These are phyloP conservation scores for Polypedilum pembai DNA, from an alignment of 1,140 invertebrate species.

Conservation along the genomic window DNA sequence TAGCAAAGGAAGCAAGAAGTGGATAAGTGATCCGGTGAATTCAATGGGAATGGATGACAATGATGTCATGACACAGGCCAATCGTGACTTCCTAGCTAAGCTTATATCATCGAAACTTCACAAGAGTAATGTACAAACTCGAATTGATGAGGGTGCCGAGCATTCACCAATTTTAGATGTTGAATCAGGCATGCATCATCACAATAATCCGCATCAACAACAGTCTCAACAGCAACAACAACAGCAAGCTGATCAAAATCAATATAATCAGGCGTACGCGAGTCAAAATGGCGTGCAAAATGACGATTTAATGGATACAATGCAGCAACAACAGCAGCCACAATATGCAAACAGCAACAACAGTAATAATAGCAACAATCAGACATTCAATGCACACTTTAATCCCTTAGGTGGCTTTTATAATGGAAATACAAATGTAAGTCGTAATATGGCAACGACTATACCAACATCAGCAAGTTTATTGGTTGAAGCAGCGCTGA, in stretches of 20 bases:
- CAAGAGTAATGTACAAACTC: constrained; percentile 30
- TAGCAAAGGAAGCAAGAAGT: constrained; percentile 43
- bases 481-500: constrained; percentile 43
- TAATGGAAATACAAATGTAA: constrained; percentile 36
- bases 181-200: constrained; percentile 36
- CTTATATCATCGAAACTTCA: constrained; percentile 33
- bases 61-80: constrained; percentile 35
- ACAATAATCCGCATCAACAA: constrained; percentile 18
- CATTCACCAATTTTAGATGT: constrained; percentile 42
- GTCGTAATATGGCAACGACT: constrained; percentile 34
- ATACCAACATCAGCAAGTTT: constrained; percentile 42
- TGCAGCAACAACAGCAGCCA: constrained; percentile 26
- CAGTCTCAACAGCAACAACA: background rate
- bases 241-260: constrained; percentile 16
- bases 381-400: constrained; percentile 10
- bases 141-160: constrained; percentile 41
- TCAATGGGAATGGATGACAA: constrained; percentile 21
- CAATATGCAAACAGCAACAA: constrained; percentile 29
- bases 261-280: constrained; percentile 24
- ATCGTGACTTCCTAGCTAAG: constrained; percentile 40
- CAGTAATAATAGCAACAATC: constrained; percentile 33
- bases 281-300: background rate
- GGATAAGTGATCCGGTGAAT: constrained; percentile 36
- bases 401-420: constrained; percentile 35
- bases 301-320: constrained; percentile 30